These are phyloP conservation scores for Lagodon rhomboides DNA, from an alignment of 2,797 vertebrate genomes.

Conservation along the genomic window DNA sequence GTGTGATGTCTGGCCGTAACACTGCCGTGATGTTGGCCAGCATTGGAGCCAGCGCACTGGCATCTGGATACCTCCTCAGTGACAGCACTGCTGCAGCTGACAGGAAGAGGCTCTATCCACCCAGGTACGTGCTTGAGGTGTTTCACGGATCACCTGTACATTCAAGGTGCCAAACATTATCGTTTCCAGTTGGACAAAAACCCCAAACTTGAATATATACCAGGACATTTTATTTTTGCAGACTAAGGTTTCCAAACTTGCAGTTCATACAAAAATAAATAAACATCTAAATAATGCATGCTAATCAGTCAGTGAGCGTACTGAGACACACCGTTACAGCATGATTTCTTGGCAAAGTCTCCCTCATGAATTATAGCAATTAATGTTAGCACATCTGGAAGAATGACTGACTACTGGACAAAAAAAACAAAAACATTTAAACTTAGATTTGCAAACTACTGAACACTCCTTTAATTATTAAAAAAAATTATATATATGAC, in stretches of 20 bases:
- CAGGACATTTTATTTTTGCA: not conserved
- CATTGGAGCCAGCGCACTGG: slow-evolving; percentile 86
- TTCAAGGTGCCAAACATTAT: not conserved
- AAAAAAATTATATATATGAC: too few relatives aligned
- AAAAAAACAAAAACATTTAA: too few relatives aligned
- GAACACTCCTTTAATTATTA: too few relatives aligned
- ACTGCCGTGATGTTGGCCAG: slow-evolving; percentile 87
- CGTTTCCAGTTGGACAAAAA: too few relatives aligned
- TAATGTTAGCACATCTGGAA: not conserved
- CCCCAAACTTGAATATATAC: too few relatives aligned
- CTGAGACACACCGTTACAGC: not conserved
- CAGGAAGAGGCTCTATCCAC: slow-evolving; percentile 88
- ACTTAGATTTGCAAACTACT: not conserved
- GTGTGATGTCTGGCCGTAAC: slow-evolving; percentile 88
- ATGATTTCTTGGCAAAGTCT: not conserved
- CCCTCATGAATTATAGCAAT: not conserved
- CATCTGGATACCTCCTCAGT: slow-evolving; percentile 87
- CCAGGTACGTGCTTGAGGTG: slow-evolving; percentile 82
- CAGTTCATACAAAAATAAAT: not conserved
- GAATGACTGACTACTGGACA: not conserved
- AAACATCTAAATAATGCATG: not conserved
- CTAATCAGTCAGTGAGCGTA: not conserved
- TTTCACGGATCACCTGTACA: not conserved
- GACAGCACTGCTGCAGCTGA: slow-evolving; percentile 79
- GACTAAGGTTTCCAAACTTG: not conserved